A percentile compares a stretch with the other conserved stretches of the same genome.
phyloP scores from a whole-genome alignment of 2,888 invertebrate species.

The Listrodromus nycthemerus region DNA sequence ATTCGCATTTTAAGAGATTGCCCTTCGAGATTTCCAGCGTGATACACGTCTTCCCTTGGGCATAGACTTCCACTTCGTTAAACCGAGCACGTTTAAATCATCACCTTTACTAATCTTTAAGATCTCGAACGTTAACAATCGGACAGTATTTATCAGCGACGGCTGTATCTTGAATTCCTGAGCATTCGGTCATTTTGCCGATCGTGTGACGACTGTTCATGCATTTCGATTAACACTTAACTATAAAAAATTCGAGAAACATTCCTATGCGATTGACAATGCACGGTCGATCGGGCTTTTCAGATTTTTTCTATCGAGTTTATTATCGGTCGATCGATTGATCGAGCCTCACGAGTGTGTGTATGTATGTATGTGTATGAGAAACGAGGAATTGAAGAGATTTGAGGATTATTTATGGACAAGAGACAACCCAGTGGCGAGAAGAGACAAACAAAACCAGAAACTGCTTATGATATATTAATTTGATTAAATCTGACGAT shows the following conservation, averaged over 20 bases:
- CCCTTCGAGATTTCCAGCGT: slow-evolving; percentile 18
- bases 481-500: slow-evolving; percentile 18
- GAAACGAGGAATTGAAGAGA: slow-evolving; percentile 12
- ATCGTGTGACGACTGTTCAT: not conserved
- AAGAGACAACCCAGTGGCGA: not conserved
- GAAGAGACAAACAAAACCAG: not conserved
- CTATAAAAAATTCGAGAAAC: slow-evolving; percentile 9
- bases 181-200: slow-evolving; percentile 10
- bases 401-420: not conserved
- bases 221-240: slow-evolving; percentile 26
- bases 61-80: not conserved
- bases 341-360: not conserved
- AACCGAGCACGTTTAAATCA: not conserved
- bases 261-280: slow-evolving; percentile 37
- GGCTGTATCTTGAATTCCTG: not conserved
- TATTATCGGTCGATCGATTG: slow-evolving; percentile 8
- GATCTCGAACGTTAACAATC: not conserved
- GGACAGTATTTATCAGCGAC: slow-evolving; percentile 5
- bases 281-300: slow-evolving; percentile 19
- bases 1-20: not conserved
- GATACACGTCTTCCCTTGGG: slow-evolving; percentile 21
- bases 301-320: slow-evolving; percentile 10
- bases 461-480: slow-evolving; percentile 15
- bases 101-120: not conserved
- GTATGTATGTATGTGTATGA: not conserved